A percentile compares a stretch with the other conserved stretches of the same genome.
These are phyloP conservation scores for Pandemis corylana DNA, from an alignment of 2,888 invertebrate genomes.

Conservation along the genomic window DNA sequence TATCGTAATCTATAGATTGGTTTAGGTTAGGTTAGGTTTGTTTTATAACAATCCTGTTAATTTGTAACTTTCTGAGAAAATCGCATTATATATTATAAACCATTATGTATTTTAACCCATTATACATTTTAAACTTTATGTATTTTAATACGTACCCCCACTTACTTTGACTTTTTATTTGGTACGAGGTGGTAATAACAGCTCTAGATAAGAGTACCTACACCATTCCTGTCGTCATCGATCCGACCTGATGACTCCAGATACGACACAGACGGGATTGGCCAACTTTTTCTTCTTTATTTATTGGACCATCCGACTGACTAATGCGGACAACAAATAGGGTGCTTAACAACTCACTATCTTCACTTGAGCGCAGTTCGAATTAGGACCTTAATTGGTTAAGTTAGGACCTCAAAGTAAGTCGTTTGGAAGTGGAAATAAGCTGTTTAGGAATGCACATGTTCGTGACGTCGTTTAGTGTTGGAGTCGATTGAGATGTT, in stretches of 20 bases:
- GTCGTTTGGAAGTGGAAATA: not conserved
- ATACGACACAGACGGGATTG: conserved; percentile 81
- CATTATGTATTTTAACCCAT: too few species aligned
- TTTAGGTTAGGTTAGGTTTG: too few species aligned
- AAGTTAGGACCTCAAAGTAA: not conserved
- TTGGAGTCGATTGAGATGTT: conserved; percentile 62
- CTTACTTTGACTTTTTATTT: too few species aligned
- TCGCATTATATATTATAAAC: too few species aligned
- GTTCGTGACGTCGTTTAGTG: conserved; percentile 68
- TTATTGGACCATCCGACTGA: conserved; percentile 78
- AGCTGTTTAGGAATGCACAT: conserved; percentile 50
- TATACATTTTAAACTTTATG: too few species aligned
- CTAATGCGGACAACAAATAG: conserved; percentile 78
- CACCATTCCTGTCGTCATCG: conserved; percentile 68
- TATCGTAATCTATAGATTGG: too few species aligned
- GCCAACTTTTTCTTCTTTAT: conserved; percentile 76
- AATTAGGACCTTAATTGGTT: not conserved
- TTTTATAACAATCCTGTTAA: too few species aligned
- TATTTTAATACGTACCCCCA: too few species aligned
- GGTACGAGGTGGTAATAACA: conserved; percentile 47
- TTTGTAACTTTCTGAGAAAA: too few species aligned
- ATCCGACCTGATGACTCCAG: conserved; percentile 74
- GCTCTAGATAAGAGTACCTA: conserved; percentile 63
- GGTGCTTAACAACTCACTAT: conserved; percentile 42
- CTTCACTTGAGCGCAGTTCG: not conserved